phyloP scores from a whole-genome alignment of 2,113 vertebrate genomes.

The Hepsetus odoe region DNA sequence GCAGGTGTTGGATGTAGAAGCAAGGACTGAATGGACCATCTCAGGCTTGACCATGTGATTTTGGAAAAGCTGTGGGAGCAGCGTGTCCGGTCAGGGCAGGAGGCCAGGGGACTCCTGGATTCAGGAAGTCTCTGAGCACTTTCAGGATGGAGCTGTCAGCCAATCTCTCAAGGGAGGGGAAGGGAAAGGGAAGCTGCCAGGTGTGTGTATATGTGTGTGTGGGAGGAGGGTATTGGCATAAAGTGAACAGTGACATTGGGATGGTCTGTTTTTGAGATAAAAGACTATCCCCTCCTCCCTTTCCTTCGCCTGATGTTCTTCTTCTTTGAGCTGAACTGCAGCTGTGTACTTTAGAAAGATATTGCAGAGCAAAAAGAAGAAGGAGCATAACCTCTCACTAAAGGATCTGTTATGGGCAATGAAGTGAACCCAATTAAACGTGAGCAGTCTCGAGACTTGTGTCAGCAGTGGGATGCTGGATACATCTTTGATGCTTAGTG shows the following conservation, averaged over 20 bases:
- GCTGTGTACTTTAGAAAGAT: not conserved
- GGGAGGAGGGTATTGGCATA: slow-evolving; percentile 23
- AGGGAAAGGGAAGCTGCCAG: slow-evolving; percentile 54
- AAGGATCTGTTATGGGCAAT: not conserved
- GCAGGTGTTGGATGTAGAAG: slow-evolving; percentile 42
- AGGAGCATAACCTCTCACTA: not conserved
- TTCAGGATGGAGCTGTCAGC: slow-evolving; percentile 77
- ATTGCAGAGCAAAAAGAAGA: not conserved
- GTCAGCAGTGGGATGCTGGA: not conserved
- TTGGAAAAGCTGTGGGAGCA: slow-evolving; percentile 30
- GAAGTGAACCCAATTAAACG: not conserved
- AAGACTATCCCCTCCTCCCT: not conserved
- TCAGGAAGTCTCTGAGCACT: slow-evolving; percentile 70
- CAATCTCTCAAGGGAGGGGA: slow-evolving; percentile 64
- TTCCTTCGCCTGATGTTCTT: slow-evolving; percentile 29
- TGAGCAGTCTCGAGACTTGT: not conserved
- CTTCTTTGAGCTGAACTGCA: slow-evolving; percentile 39
- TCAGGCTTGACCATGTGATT: slow-evolving; percentile 6
- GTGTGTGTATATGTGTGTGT: slow-evolving; percentile 40
- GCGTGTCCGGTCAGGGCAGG: slow-evolving; percentile 63
- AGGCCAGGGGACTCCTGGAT: slow-evolving; percentile 64
- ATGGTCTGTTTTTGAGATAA: slow-evolving; percentile 65
- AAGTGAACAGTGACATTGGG: slow-evolving; percentile 56
- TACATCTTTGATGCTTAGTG: slow-evolving; percentile 2
- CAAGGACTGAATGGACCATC: slow-evolving; percentile 40